Evolutionary conservation across 2,888 invertebrate species (phyloP), one percentile per base, ranked within the genome.

Genomic region (Anorthoa munda): DNA sequence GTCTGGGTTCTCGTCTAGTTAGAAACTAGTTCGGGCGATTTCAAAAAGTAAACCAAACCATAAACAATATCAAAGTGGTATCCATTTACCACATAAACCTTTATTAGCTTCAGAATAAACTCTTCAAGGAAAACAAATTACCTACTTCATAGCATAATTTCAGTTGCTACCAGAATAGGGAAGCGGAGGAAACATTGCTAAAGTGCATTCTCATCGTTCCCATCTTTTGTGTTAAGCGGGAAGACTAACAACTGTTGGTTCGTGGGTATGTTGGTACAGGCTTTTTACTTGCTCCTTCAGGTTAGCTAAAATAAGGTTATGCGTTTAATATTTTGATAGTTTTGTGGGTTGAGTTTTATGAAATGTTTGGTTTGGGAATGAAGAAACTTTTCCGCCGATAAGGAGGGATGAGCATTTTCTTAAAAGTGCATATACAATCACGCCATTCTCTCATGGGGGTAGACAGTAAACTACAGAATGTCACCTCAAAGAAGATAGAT

Each of bases 121-220:
- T 58, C 46, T 53, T 11, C 60, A 12, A 50, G 48, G 56, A 58
- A 67, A 72, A 79, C 82, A 72, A 78, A 79, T 72, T 78, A 65
- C 64, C 55, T 39, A 17, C 18, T 63, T 15, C 51, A 66, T 59
- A 69, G 59, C 48, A 65, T 65, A 71, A 69, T 68, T 56, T 39
- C n/a, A 50, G 48, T 59, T 56, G 59, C 51, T 66, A 67, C 55
- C 66, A 81, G 88, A 89, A 89, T 89, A 89, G 59, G 79, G 73
- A 53, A 13, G 59, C 9, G 23, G 58, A 82, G 88, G 86, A 84
- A 88, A 84, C 85, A 85, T 86, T 77, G 78, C 84, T 85, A 86
- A 89, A 89, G 88, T 89, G 87, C 88, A 87, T 89, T 89, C 87
- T 85, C 83, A 81, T 81, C 84, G 83, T 79, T 80, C 82, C 84